Base-by-base conservation (phyloP, 2,113 vertebrate species). In the Dasyornis broadbenti region DNA sequence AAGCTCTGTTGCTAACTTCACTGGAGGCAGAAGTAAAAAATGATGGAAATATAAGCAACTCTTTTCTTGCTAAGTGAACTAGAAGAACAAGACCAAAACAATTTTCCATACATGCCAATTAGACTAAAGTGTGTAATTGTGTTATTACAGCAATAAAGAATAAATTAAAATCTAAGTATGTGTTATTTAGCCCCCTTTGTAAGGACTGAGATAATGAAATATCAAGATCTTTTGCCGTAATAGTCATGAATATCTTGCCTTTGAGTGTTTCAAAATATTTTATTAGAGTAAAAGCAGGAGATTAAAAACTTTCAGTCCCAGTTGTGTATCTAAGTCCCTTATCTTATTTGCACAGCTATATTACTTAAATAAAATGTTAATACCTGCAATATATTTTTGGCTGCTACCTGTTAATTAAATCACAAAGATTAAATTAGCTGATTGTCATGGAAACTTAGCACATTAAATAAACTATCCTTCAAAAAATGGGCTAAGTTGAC, bases 401-500 rank as follows among this genome's bases (percentile, higher is more conserved):
- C 78, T 60, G 73, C 50, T 91, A 88, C 59, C 66, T 77, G 42
- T 81, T 86, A 96, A 91, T 86, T 94, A 92, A 88, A 90, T 54
- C 71, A 83, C 17, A 77, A 56, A 86, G 24, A 93, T 65, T 86
- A 87, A 87, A 93, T 65, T 59, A 94, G 24, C 8, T 44, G 65
- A 89, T 64, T 93, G 87, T 70, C 82, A 95, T 50, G 65, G 87
- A 91, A 89, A 95, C 23, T 56, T 45, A 64, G 49, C 7, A 42
- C 6, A 63, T 37, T 81, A 80, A 88, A 79, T 63, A 95, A 88
- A 78, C 24, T 40, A 37, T 72, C 23, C 30, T 82, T 82, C 40
- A 86, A 28, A 63, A 95, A 92, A 86, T 16, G 30, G 8, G 5
- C 5, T 70, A 87, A 56, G 2, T 20, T 79, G 65, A 89, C 31